A percentile compares a stretch with the other conserved stretches of the same genome.
These are phyloP conservation scores for Salvelinus sp. DNA, from an alignment of 2,113 vertebrate genomes.

Conservation along the genomic window DNA sequence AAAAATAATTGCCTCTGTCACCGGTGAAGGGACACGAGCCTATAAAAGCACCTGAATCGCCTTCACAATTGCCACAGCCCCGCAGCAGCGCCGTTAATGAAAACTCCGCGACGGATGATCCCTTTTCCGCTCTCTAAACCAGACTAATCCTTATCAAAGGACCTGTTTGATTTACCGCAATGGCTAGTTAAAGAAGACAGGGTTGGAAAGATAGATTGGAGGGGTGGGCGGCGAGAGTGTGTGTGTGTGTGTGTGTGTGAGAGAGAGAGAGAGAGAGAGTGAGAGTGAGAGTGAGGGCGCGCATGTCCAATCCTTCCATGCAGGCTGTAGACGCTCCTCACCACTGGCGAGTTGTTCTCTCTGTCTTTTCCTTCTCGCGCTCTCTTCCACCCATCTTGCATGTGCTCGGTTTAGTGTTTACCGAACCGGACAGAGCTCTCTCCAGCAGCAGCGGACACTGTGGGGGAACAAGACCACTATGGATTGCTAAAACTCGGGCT, in stretches of 20 bases:
- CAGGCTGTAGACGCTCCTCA: slow-evolving; percentile 77
- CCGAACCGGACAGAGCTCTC: slow-evolving; percentile 80
- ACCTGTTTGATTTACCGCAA: slow-evolving; percentile 20
- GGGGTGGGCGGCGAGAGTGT: not conserved
- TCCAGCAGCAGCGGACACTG: slow-evolving; percentile 86
- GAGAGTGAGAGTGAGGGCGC: slow-evolving; percentile 60
- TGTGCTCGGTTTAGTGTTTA: slow-evolving; percentile 74
- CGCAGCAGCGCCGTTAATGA: slow-evolving; percentile 3
- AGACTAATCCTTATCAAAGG: slow-evolving; percentile 9
- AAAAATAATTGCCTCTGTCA: not conserved
- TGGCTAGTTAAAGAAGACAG: slow-evolving; percentile 37
- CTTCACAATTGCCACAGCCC: not conserved
- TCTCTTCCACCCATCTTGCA: slow-evolving; percentile 78
- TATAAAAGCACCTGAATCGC: not conserved
- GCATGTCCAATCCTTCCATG: slow-evolving; percentile 84
- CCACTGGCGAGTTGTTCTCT: slow-evolving; percentile 73
- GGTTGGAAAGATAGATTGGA: not conserved
- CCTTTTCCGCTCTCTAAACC: not conserved
- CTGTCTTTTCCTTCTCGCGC: slow-evolving; percentile 5
- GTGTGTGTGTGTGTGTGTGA: slow-evolving; percentile 3
- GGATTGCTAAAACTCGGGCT: slow-evolving; percentile 73
- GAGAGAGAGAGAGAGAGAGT: slow-evolving; percentile 8
- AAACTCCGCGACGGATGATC: not conserved
- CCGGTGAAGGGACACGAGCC: slow-evolving; percentile 8
- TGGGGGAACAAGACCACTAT: slow-evolving; percentile 79